Evolutionary conservation across 2,113 vertebrate species (phyloP).

Genomic region (Halichoerus grypus): DNA sequence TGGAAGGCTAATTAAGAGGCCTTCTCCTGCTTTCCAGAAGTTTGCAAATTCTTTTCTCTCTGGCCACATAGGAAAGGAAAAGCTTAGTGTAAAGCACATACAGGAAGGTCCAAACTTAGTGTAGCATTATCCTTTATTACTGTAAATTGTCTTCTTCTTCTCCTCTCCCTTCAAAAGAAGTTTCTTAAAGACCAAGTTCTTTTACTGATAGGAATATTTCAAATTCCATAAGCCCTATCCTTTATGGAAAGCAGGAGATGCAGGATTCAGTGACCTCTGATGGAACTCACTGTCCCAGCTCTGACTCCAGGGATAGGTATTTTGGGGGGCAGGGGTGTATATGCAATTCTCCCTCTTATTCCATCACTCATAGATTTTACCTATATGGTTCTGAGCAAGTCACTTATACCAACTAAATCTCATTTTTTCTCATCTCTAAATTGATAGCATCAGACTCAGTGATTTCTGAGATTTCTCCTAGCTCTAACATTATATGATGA

Average conservation of each 20-base stretch:
- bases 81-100: background rate
- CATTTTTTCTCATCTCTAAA: background rate
- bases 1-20: conserved; percentile 39
- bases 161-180: conserved; percentile 10
- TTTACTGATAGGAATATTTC: conserved; percentile 38
- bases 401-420: background rate
- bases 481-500: background rate
- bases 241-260: background rate
- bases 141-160: background rate
- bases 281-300: background rate
- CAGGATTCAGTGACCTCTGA: background rate
- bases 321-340: background rate
- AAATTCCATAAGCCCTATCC: background rate
- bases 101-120: background rate
- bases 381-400: background rate
- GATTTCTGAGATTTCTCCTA: background rate
- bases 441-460: background rate
- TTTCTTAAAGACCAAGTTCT: background rate
- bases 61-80: background rate
- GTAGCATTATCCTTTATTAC: background rate
- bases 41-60: conserved; percentile 17
- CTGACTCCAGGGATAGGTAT: background rate
- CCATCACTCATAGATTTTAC: background rate
- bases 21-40: conserved; percentile 9
- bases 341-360: background rate